A percentile compares a stretch with the other conserved stretches of the same genome.
phyloP scores from a whole-genome alignment of 2,888 invertebrate genomes.

The Plebejus argus region DNA sequence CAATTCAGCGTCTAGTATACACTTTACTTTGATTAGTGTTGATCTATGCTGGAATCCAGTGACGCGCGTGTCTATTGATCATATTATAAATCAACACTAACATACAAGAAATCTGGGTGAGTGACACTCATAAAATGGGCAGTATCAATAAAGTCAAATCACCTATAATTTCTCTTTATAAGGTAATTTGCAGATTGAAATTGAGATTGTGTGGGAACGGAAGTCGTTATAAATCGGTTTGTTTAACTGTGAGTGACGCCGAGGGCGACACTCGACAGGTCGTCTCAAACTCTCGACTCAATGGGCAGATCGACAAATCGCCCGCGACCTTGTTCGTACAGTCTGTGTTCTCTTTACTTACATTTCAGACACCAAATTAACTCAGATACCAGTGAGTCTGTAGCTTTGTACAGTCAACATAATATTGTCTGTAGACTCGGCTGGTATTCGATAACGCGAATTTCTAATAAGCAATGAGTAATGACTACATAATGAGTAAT shows the following conservation, averaged over 20 bases:
- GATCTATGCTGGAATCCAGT: neutral
- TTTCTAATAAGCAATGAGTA: too few relatives aligned
- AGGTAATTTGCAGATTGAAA: constrained; percentile 44
- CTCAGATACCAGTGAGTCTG: too few relatives aligned
- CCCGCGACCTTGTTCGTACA: neutral
- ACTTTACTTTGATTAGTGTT: neutral
- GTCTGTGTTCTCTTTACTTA: neutral
- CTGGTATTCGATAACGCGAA: too few relatives aligned
- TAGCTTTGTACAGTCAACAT: too few relatives aligned
- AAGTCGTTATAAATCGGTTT: constrained; percentile 57
- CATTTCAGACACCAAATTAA: neutral
- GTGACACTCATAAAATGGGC: neutral
- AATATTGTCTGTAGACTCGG: too few relatives aligned
- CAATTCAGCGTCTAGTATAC: neutral
- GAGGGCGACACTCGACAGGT: constrained; percentile 48
- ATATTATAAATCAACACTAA: neutral
- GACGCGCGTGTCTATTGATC: neutral
- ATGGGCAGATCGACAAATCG: neutral
- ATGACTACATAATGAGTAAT: too few relatives aligned
- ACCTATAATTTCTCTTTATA: constrained; percentile 44
- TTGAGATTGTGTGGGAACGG: constrained; percentile 53
- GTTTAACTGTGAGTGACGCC: constrained; percentile 60
- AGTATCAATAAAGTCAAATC: constrained; percentile 40
- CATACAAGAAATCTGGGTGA: neutral
- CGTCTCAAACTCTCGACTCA: constrained; percentile 36